phyloP scores from a whole-genome alignment of 2,797 vertebrate genomes.

The Sarcophilus harrisii region DNA sequence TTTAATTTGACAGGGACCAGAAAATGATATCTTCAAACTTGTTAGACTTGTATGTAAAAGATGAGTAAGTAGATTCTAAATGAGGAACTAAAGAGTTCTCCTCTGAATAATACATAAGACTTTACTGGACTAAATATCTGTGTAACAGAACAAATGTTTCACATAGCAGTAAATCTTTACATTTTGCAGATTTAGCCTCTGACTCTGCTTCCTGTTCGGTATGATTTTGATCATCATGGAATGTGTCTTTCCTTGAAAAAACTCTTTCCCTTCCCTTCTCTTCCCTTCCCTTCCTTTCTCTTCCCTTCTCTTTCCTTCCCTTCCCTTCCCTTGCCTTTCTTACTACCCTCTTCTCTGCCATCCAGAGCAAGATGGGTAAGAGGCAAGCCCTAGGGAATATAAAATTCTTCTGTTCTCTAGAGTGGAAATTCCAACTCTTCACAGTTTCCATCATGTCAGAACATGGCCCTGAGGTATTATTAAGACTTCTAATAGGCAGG shows the following conservation, averaged over 20 bases:
- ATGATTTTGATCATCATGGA: not conserved
- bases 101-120: not conserved
- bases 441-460: constrained; percentile 61
- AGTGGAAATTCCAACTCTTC: constrained; percentile 55
- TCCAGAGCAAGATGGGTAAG: not conserved
- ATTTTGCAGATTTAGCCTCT: not conserved
- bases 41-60: not conserved
- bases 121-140: not conserved
- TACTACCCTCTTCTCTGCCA: constrained; percentile 10
- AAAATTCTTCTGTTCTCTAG: constrained; percentile 67
- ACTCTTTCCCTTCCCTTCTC: not conserved
- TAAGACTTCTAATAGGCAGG: constrained; percentile 46
- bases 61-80: not conserved
- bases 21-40: not conserved
- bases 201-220: not conserved
- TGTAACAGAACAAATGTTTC: not conserved
- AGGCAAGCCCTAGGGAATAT: constrained; percentile 52
- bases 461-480: constrained; percentile 26
- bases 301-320: too few relatives aligned
- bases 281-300: too few relatives aligned
- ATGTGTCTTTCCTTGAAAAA: constrained; percentile 17
- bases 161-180: not conserved
- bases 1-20: not conserved
- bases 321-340: too few relatives aligned
- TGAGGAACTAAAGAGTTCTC: not conserved